Evolutionary conservation across 1,140 invertebrate species (phyloP).

Genomic region (Portunus trituberculatus): DNA sequence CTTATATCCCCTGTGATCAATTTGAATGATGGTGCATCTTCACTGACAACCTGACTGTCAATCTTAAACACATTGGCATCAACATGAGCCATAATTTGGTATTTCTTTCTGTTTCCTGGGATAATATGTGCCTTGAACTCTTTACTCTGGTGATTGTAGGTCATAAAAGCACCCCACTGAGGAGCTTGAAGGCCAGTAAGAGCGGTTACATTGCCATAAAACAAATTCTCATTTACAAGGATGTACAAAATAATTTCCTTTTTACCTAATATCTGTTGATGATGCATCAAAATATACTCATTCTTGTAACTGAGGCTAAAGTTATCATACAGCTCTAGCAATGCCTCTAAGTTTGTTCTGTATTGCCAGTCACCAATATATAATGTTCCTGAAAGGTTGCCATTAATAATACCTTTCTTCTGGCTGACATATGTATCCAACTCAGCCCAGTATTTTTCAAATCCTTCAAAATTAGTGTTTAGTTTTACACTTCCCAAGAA

Average conservation of each 20-base stretch:
- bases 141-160: neutral
- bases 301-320: constrained; percentile 26
- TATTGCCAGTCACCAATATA: constrained; percentile 48
- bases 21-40: constrained; percentile 39
- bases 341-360: neutral
- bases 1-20: constrained; percentile 27
- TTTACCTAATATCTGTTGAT: constrained; percentile 10
- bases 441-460: constrained; percentile 52
- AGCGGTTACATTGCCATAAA: neutral
- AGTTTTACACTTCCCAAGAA: constrained; percentile 45
- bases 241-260: constrained; percentile 43
- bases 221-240: neutral
- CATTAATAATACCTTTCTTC: neutral
- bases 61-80: neutral
- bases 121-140: constrained; percentile 33
- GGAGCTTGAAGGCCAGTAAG: neutral
- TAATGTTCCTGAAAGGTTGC: neutral
- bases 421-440: constrained; percentile 29
- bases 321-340: neutral
- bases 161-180: constrained; percentile 6
- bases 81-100: constrained; percentile 14
- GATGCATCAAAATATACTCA: neutral
- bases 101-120: constrained; percentile 59
- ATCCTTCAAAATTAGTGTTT: constrained; percentile 67
- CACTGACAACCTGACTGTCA: neutral